Conservation (phyloP, 2,888 invertebrate species). For the Tetragonisca angustula region DNA sequence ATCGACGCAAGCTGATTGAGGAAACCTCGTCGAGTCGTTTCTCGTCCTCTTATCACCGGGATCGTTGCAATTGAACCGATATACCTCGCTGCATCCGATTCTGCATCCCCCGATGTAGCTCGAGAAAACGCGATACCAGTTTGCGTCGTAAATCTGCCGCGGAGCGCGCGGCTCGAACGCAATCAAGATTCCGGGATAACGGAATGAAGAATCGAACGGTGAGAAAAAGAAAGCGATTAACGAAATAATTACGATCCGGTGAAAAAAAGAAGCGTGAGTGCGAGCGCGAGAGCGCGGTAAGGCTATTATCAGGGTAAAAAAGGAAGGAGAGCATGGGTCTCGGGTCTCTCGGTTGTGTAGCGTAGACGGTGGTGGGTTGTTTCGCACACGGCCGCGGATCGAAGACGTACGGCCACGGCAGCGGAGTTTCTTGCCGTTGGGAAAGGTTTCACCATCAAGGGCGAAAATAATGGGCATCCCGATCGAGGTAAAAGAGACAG, state of each 20-base stretch:
- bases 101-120: not conserved
- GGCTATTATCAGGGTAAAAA: slow-evolving; percentile 30
- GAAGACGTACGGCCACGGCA: slow-evolving; percentile 40
- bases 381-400: slow-evolving; percentile 48
- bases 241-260: slow-evolving; percentile 1
- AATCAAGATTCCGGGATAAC: slow-evolving; percentile 51
- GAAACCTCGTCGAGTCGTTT: not conserved
- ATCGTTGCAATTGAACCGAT: not conserved
- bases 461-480: slow-evolving; percentile 66
- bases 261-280: not conserved
- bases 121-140: slow-evolving; percentile 4
- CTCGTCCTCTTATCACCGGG: not conserved
- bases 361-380: slow-evolving; percentile 32
- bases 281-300: not conserved
- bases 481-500: slow-evolving; percentile 68
- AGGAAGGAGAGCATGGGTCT: not conserved
- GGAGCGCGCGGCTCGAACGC: slow-evolving; percentile 1
- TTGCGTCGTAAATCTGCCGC: slow-evolving; percentile 17
- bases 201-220: slow-evolving; percentile 9
- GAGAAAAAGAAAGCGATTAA: not conserved
- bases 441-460: slow-evolving; percentile 56
- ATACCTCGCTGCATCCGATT: not conserved
- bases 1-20: not conserved
- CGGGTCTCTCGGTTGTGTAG: slow-evolving; percentile 15
- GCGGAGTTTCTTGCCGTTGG: slow-evolving; percentile 50